phyloP scores from a whole-genome alignment of 2,797 vertebrate species.

The Trachops cirrhosus region DNA sequence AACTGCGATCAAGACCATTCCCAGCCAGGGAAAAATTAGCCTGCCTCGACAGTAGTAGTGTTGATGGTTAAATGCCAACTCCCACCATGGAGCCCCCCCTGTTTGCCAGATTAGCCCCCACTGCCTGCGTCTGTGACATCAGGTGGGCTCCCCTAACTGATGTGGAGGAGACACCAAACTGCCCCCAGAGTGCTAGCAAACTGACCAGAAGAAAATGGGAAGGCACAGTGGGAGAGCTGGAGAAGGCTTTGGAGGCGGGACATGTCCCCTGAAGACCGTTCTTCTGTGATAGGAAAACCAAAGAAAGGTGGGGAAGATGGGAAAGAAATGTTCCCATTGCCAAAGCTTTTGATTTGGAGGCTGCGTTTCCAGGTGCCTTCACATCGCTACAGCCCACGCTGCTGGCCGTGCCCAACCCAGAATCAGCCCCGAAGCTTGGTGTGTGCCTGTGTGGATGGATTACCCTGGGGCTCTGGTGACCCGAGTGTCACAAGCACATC shows the following conservation, averaged over 20 bases:
- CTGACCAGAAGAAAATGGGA: neutral
- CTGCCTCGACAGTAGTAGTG: too few relatives aligned
- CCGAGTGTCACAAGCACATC: accelerated
- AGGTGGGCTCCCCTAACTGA: neutral
- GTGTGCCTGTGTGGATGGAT: accelerated
- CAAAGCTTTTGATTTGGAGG: neutral
- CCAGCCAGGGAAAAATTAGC: neutral
- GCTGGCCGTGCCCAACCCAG: too few relatives aligned
- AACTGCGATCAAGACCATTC: accelerated
- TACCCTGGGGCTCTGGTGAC: neutral
- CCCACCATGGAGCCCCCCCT: neutral
- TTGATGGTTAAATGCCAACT: neutral
- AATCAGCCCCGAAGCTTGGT: neutral
- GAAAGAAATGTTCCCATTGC: accelerated
- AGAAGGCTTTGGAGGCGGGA: accelerated
- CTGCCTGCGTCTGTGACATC: neutral
- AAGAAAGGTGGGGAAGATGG: too few relatives aligned
- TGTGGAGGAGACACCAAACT: too few relatives aligned
- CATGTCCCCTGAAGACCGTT: neutral
- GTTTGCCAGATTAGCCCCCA: neutral
- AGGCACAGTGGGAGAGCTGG: neutral
- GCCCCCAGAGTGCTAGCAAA: neutral
- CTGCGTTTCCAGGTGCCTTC: neutral
- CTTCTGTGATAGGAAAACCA: neutral
- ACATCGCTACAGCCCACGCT: accelerated